Evolutionary conservation across 2,113 vertebrate genomes (phyloP).

Genomic region (Dermatemys mawii): DNA sequence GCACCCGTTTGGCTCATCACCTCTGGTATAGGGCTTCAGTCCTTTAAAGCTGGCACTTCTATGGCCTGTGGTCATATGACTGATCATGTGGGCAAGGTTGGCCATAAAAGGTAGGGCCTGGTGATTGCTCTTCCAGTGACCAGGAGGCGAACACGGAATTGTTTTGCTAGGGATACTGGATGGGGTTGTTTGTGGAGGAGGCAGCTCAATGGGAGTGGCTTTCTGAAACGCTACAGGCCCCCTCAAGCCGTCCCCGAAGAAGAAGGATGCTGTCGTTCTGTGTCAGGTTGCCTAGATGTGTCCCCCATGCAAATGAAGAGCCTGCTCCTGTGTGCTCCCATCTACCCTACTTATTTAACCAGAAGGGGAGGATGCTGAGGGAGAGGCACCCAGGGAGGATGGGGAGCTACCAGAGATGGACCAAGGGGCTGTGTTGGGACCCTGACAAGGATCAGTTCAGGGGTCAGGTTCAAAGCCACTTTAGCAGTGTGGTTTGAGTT

Average conservation of each 20-base stretch:
- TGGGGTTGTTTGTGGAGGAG: neutral
- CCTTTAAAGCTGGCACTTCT: neutral
- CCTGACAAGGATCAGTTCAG: neutral
- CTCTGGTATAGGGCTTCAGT: neutral
- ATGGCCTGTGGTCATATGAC: neutral
- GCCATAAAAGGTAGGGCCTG: neutral
- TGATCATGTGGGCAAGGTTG: neutral
- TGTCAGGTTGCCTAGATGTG: neutral
- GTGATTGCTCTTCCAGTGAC: neutral
- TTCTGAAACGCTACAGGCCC: neutral
- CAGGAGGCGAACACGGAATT: neutral
- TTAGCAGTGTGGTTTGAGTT: neutral
- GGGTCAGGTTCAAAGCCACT: neutral
- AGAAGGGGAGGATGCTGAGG: neutral
- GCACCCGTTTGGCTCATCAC: neutral
- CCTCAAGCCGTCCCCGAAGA: neutral
- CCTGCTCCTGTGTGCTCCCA: neutral
- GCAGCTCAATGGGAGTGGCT: neutral
- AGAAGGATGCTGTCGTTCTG: rapidly evolving
- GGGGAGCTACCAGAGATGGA: neutral
- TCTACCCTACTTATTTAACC: neutral
- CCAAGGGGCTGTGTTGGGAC: neutral
- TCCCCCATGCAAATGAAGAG: too few species aligned
- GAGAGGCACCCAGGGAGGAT: neutral
- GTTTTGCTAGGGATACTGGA: neutral